phyloP scores from a whole-genome alignment of 2,888 invertebrate genomes.

The Perdita meconis region DNA sequence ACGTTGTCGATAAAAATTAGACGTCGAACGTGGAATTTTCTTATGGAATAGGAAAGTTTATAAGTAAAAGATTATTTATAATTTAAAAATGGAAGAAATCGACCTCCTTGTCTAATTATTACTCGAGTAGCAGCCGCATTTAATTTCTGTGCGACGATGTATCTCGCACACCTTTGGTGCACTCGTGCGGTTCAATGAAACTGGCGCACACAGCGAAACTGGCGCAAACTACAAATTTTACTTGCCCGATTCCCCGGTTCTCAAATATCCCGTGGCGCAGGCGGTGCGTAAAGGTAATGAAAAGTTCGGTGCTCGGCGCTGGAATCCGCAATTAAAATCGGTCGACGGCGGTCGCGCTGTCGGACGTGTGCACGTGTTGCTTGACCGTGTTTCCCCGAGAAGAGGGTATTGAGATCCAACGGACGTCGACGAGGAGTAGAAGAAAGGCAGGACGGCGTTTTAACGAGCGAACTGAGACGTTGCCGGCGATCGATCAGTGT shows the following conservation, averaged over 20 bases:
- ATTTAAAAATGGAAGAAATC: not conserved
- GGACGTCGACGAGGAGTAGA: not conserved
- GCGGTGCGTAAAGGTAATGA: constrained; percentile 9
- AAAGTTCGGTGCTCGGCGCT: constrained; percentile 2
- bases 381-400: constrained; percentile 36
- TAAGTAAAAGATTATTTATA: not conserved
- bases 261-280: constrained; percentile 1
- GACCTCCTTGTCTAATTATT: not conserved
- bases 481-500: constrained; percentile 37
- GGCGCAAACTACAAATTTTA: constrained; percentile 14
- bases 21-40: too few relatives aligned
- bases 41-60: too few relatives aligned
- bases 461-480: constrained; percentile 42
- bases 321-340: constrained; percentile 54
- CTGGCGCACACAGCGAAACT: constrained; percentile 8
- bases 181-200: not conserved
- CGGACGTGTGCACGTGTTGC: constrained; percentile 7
- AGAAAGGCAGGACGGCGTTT: not conserved
- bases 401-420: constrained; percentile 21
- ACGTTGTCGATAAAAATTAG: too few relatives aligned
- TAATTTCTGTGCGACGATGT: constrained; percentile 2
- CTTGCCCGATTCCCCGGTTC: not conserved
- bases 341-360: constrained; percentile 6
- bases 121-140: not conserved
- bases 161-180: not conserved